A percentile compares a stretch with the other conserved stretches of the same genome.
phyloP scores from a whole-genome alignment of 2,113 vertebrate genomes.

The Gorsachius goisagi region DNA sequence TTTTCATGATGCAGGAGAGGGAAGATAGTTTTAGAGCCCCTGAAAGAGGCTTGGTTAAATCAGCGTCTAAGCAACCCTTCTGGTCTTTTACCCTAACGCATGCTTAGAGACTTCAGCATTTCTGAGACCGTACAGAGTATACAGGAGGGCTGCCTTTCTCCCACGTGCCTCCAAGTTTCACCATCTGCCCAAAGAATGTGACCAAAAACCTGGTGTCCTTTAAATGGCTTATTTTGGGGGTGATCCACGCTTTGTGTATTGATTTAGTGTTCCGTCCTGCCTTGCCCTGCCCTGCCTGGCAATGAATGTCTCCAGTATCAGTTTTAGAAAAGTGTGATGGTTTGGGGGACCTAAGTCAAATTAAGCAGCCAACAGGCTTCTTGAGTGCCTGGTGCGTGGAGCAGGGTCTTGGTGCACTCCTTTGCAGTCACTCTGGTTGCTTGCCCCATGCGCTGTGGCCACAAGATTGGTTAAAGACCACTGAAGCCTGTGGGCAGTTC shows the following conservation, averaged over 20 bases:
- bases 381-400: neutral
- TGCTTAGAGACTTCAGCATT: neutral
- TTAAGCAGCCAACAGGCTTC: neutral
- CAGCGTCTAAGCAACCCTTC: neutral
- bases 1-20: neutral
- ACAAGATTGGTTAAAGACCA: neutral
- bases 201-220: neutral
- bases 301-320: neutral
- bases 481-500: neutral
- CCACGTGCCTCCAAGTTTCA: neutral
- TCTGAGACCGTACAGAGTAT: neutral
- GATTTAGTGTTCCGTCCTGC: neutral
- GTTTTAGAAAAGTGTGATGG: neutral
- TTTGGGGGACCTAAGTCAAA: neutral
- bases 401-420: neutral
- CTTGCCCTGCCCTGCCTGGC: neutral
- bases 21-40: neutral
- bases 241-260: neutral
- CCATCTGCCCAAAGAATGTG: neutral
- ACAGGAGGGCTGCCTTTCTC: neutral
- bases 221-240: neutral
- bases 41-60: neutral
- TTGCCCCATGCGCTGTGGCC: neutral
- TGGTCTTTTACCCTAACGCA: neutral
- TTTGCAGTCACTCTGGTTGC: neutral